Evolutionary conservation across 2,888 invertebrate genomes (phyloP).

Genomic region (Sesamia inferens): DNA sequence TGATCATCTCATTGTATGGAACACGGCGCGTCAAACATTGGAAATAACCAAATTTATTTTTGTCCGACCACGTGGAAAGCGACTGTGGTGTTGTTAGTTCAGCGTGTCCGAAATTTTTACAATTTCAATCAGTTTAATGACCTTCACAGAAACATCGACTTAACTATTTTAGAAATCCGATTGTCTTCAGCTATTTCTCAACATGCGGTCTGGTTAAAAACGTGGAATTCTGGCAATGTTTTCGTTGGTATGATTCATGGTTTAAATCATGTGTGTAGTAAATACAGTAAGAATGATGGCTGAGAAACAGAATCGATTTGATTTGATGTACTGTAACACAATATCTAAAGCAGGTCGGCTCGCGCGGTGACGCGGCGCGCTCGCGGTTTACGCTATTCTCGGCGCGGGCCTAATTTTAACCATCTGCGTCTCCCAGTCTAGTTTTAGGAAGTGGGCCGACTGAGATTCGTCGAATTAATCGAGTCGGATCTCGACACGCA

Average conservation of each 20-base stretch:
- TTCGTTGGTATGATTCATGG: slow-evolving; percentile 63
- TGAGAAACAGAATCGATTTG: slow-evolving; percentile 67
- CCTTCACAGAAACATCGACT: slow-evolving; percentile 37
- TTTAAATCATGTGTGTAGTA: slow-evolving; percentile 62
- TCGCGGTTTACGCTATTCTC: slow-evolving; percentile 88
- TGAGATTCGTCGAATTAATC: slow-evolving; percentile 81
- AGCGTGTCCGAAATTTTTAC: slow-evolving; percentile 33
- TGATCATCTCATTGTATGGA: slow-evolving; percentile 65
- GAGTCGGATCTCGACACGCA: slow-evolving; percentile 65
- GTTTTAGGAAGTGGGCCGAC: slow-evolving; percentile 89
- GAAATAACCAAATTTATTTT: slow-evolving; percentile 69
- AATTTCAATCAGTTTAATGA: slow-evolving; percentile 47
- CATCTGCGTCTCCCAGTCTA: slow-evolving; percentile 89
- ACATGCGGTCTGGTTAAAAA: slow-evolving; percentile 45
- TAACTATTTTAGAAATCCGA: slow-evolving; percentile 46
- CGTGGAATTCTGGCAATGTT: slow-evolving; percentile 62
- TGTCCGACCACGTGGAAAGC: slow-evolving; percentile 59
- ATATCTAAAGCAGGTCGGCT: slow-evolving; percentile 81
- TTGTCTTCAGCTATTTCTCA: slow-evolving; percentile 52
- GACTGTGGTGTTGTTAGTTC: slow-evolving; percentile 20
- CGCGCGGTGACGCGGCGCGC: slow-evolving; percentile 82
- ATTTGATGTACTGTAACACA: slow-evolving; percentile 85
- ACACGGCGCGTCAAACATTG: slow-evolving; percentile 62
- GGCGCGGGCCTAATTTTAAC: slow-evolving; percentile 89
- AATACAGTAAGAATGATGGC: slow-evolving; percentile 66